Evolutionary conservation across 2,797 vertebrate genomes (phyloP), one percentile per base, ranked within the genome.

Genomic region (Pelodytes ibericus): DNA sequence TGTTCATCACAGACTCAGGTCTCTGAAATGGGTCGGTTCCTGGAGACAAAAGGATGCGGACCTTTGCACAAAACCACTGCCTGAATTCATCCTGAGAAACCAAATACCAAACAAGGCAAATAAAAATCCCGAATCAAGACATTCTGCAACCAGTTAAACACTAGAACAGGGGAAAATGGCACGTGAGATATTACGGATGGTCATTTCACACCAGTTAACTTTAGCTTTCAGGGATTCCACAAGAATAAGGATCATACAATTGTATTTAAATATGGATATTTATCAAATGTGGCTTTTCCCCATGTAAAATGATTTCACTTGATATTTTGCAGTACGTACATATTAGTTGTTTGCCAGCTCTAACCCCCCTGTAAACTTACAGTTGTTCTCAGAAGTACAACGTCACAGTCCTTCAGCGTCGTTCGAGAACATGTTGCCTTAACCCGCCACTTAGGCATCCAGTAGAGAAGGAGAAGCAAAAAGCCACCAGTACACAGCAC

Each of bases 391-490:
- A 99, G 87, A 83, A 99, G 92, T 83, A 98, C 94, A 89, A 98
- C 94, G 79, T 93, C 85, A 24, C 96, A 96, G 81, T 95, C 95
- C 59, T 88, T 92, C 64, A 94, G 85, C 0, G 93, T 74, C 76
- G 92, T 90, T 86, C 92, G 90, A 74, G 80, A 87, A 86, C 98
- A 99, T 0, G 94, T 97, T 69, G 93, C 91, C 87, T 96, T 97
- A 86, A 98, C 96, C 6, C 96, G 95, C 98, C 96, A 99, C 89
- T 97, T 92, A 3, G 97, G 98, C 95, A 98, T 94, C 97, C 98
- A 99, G 85, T 99, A 99, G 82, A 99, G 96, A 70, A 98, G 91
- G 73, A 99, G 94, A 60, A 99, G 94, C 27, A 99, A 95, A 86
- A 98, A 96, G 67, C 98, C 97, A 1, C 98, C 96, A 0, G 95